A percentile compares a stretch with the other conserved stretches of the same genome.
These are phyloP conservation scores for Acleris emargana DNA, from an alignment of 2,888 invertebrate species.

Conservation along the genomic window DNA sequence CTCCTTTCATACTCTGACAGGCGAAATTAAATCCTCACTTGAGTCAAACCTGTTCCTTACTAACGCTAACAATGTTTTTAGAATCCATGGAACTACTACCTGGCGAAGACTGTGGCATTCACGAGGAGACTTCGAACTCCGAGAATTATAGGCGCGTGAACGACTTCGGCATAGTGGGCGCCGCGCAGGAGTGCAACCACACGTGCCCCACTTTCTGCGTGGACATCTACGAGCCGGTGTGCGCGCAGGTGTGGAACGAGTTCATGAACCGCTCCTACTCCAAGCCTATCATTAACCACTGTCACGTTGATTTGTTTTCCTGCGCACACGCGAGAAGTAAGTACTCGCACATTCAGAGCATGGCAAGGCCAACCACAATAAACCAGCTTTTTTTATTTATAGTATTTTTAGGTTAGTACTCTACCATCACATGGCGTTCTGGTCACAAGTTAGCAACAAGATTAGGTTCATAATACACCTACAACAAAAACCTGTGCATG, in stretches of 20 bases:
- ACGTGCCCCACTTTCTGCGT: constrained; percentile 69
- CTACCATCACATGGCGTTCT: no score
- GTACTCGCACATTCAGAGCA: constrained; percentile 40
- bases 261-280: constrained; percentile 40
- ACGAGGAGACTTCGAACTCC: not conserved
- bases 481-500: no score
- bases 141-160: constrained; percentile 49
- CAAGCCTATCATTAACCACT: constrained; percentile 70
- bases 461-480: no score
- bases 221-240: constrained; percentile 68
- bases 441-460: no score
- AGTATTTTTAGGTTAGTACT: not conserved
- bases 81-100: constrained; percentile 3
- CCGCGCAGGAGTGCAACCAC: constrained; percentile 70
- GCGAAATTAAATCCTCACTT: no score
- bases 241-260: constrained; percentile 61
- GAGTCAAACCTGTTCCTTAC: no score
- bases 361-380: no score
- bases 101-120: constrained; percentile 23
- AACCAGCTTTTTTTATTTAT: not conserved
- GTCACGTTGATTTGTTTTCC: constrained; percentile 72
- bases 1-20: no score
- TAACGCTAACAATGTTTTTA: not conserved
- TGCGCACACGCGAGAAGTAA: constrained; percentile 68
- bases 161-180: constrained; percentile 66